Conservation (phyloP, 2,888 invertebrate species). For the Acrobasis repandana region DNA sequence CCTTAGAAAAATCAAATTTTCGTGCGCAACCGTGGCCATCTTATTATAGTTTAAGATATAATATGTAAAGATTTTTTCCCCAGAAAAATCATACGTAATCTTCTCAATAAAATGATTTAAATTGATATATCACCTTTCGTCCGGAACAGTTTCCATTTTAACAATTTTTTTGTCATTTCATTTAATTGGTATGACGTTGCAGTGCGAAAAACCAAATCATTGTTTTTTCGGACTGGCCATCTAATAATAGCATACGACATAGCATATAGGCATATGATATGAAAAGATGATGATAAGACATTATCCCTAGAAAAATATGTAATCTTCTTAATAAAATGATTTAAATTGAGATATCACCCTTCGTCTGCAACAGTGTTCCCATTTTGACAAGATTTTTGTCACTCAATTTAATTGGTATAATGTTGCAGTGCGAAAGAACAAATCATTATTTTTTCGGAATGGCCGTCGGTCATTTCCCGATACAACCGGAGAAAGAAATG, state of each 20-base stretch:
- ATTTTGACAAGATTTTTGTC: constrained; percentile 65
- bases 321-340: background rate
- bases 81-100: too few species aligned
- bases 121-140: constrained; percentile 6
- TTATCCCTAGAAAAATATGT: too few species aligned
- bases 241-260: too few species aligned
- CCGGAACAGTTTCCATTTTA: constrained; percentile 4
- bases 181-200: constrained; percentile 21
- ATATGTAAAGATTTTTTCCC: too few species aligned
- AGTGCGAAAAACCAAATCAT: too few species aligned
- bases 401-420: constrained; percentile 71
- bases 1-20: too few species aligned
- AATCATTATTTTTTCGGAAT: constrained; percentile 76
- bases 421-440: constrained; percentile 63
- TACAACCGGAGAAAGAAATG: constrained; percentile 64
- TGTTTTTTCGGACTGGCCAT: constrained; percentile 28
- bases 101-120: background rate
- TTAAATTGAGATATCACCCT: constrained; percentile 9
- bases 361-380: constrained; percentile 26
- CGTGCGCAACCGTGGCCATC: too few species aligned
- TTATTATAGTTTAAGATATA: too few species aligned
- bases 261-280: too few species aligned
- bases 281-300: too few species aligned
- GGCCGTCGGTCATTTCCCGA: constrained; percentile 56
- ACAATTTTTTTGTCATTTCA: too few species aligned